A percentile compares a stretch with the other conserved stretches of the same genome.
These are phyloP conservation scores for Ptychobarbus kaznakovi DNA, from an alignment of 2,797 vertebrate species.

Conservation along the genomic window DNA sequence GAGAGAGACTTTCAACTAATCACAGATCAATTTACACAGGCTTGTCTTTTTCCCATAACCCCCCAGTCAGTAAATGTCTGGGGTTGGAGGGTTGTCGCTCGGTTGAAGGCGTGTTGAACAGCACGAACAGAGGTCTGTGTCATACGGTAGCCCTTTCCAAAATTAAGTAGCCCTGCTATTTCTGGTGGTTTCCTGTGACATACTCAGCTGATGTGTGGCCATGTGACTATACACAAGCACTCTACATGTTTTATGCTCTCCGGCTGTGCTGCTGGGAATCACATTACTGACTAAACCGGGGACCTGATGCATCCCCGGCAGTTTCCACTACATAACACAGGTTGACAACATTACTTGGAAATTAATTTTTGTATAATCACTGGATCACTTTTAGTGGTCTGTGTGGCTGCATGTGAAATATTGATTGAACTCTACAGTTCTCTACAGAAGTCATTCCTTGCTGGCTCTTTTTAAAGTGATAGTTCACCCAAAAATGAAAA, in stretches of 20 bases:
- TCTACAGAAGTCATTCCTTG: neutral
- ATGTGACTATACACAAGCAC: slow-evolving; percentile 23
- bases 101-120: slow-evolving; percentile 32
- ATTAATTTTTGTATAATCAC: neutral
- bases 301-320: slow-evolving; percentile 4
- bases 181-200: slow-evolving; percentile 44
- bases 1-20: slow-evolving; percentile 50
- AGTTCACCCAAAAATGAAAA: neutral
- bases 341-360: neutral
- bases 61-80: slow-evolving; percentile 37
- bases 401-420: neutral
- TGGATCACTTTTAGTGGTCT: neutral
- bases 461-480: neutral
- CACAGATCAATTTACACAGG: slow-evolving; percentile 53
- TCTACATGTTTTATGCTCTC: slow-evolving; percentile 28
- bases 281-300: slow-evolving; percentile 1
- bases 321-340: neutral
- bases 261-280: slow-evolving; percentile 25
- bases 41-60: slow-evolving; percentile 54
- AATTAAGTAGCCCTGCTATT: slow-evolving; percentile 39
- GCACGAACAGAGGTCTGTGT: slow-evolving; percentile 20
- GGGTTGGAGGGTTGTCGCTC: slow-evolving; percentile 15
- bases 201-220: slow-evolving; percentile 29
- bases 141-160: slow-evolving; percentile 34
- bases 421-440: neutral